Base-by-base conservation (phyloP, 2,888 invertebrate species). In the Leucozona laternaria region DNA sequence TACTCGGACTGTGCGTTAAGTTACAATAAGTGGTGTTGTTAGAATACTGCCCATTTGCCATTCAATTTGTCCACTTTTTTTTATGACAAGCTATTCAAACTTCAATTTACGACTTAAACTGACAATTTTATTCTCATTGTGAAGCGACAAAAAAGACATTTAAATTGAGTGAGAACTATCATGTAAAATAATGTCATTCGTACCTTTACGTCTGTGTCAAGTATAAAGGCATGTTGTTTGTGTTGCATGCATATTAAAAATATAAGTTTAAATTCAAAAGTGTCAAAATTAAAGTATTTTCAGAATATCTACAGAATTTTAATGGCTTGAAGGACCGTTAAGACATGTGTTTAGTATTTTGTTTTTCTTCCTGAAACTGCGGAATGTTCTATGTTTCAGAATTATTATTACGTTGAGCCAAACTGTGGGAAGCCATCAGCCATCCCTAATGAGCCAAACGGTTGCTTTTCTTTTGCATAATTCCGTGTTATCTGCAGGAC, bases 1-100 rank as follows among this genome's bases (percentile, higher is more conserved):
- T 1, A 25, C 15, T 37, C 2, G 17, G 45, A 6, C 25, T 45
- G 10, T 64, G 4, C 31, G 48, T 64, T 48, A 15, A 7, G 7
- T 31, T 48, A 34, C 8, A 48, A 31, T n/a, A 31, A 28, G 11
- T 17, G 2, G 17, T 60, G 34, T 22, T 37, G 6, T 37, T 17
- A 15, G 13, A 15, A 40, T n/a, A 22, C 15, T 60, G 60, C 15
- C 31, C 22, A 66, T 66, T 17, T 17, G 48, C 48, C 4, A 34
- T 66, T 48, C 48, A 66, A 66, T 66, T 66, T 66, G 31, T 66
- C 31, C 48, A 31, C 31, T 31, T 48, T 66, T 66, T 20, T 48
- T 48, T 48, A 66, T 48, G 66, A 17, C 13, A 20, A 15, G 8
- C 45, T 48, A 48, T 66, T 66, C 31, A 66, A 48, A 48, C 17